phyloP scores from a whole-genome alignment of 2,797 vertebrate genomes.

The Anomalospiza imberbis region DNA sequence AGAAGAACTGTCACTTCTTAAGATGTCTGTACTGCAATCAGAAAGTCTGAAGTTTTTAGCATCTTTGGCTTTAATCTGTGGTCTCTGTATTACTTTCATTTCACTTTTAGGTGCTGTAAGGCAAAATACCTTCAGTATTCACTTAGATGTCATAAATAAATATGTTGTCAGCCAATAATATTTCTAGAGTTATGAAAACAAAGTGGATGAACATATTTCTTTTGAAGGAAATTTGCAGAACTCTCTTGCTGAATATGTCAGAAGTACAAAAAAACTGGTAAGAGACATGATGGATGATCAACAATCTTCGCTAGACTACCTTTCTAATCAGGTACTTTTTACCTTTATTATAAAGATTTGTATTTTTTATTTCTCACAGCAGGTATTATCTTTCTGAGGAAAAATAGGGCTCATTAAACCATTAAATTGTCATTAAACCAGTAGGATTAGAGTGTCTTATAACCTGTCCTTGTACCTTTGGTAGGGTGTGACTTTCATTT shows the following conservation, averaged over 20 bases:
- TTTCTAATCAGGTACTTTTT: constrained; percentile 83
- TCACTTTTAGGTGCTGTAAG: neutral
- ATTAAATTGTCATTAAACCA: neutral
- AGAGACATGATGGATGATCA: constrained; percentile 91
- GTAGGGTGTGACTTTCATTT: neutral
- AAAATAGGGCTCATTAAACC: neutral
- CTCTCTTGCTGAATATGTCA: constrained; percentile 84
- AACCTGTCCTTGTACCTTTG: neutral
- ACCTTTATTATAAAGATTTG: neutral
- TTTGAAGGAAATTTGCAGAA: constrained; percentile 86
- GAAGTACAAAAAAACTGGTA: constrained; percentile 87
- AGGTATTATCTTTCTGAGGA: neutral
- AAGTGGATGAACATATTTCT: neutral
- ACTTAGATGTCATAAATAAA: neutral
- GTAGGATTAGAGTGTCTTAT: neutral
- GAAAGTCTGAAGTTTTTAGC: neutral
- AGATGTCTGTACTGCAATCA: neutral
- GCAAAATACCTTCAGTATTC: neutral
- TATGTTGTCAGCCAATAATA: neutral
- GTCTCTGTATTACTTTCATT: neutral
- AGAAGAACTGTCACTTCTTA: neutral
- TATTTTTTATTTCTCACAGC: neutral
- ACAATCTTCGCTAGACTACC: constrained; percentile 85
- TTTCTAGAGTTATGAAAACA: neutral
- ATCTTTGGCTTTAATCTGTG: neutral